Evolutionary conservation across 1,140 invertebrate species (phyloP), one percentile per base, ranked within the genome.

Genomic region (Drosophila sproati): DNA sequence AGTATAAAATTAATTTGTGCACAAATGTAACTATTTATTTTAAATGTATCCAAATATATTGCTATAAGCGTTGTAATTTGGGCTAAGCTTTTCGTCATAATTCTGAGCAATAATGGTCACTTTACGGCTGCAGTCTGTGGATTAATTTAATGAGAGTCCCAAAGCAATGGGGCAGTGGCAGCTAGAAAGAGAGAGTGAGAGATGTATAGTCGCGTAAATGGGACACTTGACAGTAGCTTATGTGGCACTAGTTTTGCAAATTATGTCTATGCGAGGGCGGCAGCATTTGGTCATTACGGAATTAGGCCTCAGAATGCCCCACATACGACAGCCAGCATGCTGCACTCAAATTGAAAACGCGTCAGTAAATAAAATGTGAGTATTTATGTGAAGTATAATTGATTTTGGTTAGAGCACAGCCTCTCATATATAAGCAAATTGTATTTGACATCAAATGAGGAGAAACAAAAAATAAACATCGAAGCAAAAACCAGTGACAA

Each of bases 31-130:
- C 20, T 20, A 20, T 20, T 20, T 20, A 20, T 20, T 20, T 20
- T 20, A 34, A 34, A 4, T 34, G 34, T 34, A 34, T 3, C 34
- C 2, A 34, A 34, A 5, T 3, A 34, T 34, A 20, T 20, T 20
- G 20, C 20, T 20, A 0, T 20, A 20, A 20, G 20, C 20, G 20
- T 20, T 20, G 20, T 20, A 20, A 20, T 20, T 20, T 1, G 1
- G 1, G 20, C 0, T 34, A n/a, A 43, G 35, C 39, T 43, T n/a
- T n/a, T n/a, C 39, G 6, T 8, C 39, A 43, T 39, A 3, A 8
- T 39, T 43, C 10, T 51, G 20, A 20, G 20, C 67, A 80, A 73
- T 89, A 83, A 83, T 88, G 80, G 78, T 80, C 80, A 80, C 83
- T 74, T 78, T 68, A 78, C 69, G 60, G 60, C 54, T 71, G 70